Evolutionary conservation across 1,140 invertebrate genomes (phyloP).

Genomic region (Globodera rostochiensis): DNA sequence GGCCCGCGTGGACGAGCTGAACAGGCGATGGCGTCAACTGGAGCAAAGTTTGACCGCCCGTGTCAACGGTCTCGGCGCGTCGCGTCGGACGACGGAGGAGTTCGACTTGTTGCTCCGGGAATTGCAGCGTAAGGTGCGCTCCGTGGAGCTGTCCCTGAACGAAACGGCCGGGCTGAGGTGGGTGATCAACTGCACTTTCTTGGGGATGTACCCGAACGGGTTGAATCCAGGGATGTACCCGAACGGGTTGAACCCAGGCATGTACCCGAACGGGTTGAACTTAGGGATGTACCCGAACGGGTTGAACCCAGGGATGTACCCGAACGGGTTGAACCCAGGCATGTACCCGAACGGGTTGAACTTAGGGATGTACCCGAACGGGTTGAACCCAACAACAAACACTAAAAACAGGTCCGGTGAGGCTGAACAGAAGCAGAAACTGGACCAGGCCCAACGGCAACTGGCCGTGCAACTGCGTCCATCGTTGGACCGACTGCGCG

Average conservation of each 20-base stretch:
- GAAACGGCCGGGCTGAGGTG: slow-evolving; percentile 1
- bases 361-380: too few relatives aligned
- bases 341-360: too few relatives aligned
- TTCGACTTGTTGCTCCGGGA: background rate
- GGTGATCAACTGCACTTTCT: background rate
- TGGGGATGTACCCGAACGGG: too few relatives aligned
- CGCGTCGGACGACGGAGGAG: background rate
- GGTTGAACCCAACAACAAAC: too few relatives aligned
- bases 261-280: too few relatives aligned
- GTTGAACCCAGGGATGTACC: too few relatives aligned
- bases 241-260: too few relatives aligned
- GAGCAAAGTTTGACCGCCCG: background rate
- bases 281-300: too few relatives aligned
- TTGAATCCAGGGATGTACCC: too few relatives aligned
- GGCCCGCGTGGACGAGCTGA: background rate
- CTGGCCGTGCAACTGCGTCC: background rate
- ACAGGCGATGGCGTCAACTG: slow-evolving; percentile 1
- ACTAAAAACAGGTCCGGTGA: background rate
- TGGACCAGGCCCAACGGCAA: background rate
- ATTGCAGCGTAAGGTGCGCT: background rate
- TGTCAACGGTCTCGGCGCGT: background rate
- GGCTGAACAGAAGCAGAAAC: background rate
- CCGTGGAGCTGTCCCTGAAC: background rate
- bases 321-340: too few relatives aligned
- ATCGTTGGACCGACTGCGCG: slow-evolving; percentile 76